phyloP scores from a whole-genome alignment of 1,140 invertebrate genomes.

The Bombus confusus region DNA sequence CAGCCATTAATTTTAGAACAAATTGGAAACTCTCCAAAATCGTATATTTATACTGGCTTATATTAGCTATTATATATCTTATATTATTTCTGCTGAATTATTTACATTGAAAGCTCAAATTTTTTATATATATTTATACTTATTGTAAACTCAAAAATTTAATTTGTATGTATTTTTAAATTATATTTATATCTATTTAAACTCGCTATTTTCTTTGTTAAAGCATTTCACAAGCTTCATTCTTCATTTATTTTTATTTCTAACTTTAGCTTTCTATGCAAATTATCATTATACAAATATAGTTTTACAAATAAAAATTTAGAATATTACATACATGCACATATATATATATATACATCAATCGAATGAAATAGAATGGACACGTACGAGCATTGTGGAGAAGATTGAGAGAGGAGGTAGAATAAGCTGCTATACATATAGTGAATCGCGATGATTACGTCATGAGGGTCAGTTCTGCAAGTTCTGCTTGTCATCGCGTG shows the following conservation, averaged over 20 bases:
- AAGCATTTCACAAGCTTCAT: no score
- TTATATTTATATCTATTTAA: background rate
- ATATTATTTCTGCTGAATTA: no score
- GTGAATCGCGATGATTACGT: conserved; percentile 39
- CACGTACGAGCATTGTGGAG: background rate
- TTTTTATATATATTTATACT: no score
- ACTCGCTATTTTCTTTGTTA: no score
- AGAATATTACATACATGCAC: background rate
- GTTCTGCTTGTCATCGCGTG: conserved; percentile 32
- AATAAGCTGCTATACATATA: background rate
- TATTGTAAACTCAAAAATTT: no score
- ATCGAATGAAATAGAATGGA: background rate
- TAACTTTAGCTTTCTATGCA: background rate
- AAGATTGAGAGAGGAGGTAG: background rate
- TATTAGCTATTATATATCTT: no score
- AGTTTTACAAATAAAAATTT: background rate
- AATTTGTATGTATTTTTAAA: no score
- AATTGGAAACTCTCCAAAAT: background rate
- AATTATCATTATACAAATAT: background rate
- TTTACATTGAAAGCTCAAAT: no score
- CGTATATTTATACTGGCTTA: background rate
- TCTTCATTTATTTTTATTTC: no score
- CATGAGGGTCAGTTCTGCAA: conserved; percentile 39
- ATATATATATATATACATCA: background rate
- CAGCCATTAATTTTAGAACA: background rate